Base-by-base conservation (phyloP, 2,113 vertebrate species). In the Nipponia nippon region DNA sequence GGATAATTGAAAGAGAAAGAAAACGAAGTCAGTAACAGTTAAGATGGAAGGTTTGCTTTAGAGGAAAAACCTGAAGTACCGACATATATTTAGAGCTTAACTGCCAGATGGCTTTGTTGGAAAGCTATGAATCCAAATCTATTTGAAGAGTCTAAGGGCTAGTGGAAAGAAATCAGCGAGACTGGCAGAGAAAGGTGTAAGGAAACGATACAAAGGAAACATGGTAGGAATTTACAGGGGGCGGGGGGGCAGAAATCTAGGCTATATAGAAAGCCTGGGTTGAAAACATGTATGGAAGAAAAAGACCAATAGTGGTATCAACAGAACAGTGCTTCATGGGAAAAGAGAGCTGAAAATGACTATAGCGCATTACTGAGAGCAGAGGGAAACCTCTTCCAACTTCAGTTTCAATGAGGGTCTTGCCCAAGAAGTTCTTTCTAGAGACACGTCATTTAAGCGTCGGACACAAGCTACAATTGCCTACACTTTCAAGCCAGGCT, bases 391-490 rank as follows among this genome's bases (percentile, higher is more conserved):
- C 36, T 80, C 55, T 73, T 83, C 16, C 26, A 70, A 1, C 38
- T 82, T 80, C 7, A 16, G 20, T 42, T 63, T 83, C 62, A n/a
- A 3, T 11, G 16, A 88, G 17, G 30, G 18, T 52, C 66, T 46
- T 69, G 44, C 21, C 27, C 23, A 88, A 36, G 18, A 71, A 46
- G 4, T 11, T 69, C 23, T 52, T 82, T 79, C 58, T 42, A 40
- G 6, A n/a, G 15, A n/a, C 14, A 27, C 4, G 4, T 25, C 14
- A 56, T 58, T 63, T 12, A 50, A 59, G 8, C 0, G 0, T 38
- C 29, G 61, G 38, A 50, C 53, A 49, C 13, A 62, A 65, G 9
- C 59, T 70, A 59, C n/a, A 76, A 22, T 2, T 83, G 53, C 36
- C 50, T 86, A 71, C 13, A 26, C 62, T 52, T 70, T 38, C 17